Conservation (phyloP, 2,888 invertebrate genomes). For the Formica aserva region DNA sequence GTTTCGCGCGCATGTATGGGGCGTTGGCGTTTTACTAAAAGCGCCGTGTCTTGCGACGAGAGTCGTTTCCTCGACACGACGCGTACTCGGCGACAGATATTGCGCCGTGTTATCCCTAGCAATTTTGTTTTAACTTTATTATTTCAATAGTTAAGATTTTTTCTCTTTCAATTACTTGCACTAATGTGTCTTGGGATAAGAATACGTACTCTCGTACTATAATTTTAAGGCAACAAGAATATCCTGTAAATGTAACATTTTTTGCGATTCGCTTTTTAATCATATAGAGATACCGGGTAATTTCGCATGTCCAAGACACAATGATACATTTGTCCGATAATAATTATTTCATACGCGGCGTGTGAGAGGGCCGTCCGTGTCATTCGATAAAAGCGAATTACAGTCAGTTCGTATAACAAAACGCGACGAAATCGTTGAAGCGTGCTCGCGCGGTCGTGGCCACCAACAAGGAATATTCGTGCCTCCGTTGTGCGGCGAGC, state of each 20-base stretch:
- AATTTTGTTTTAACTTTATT: neutral
- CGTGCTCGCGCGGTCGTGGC: slow-evolving; percentile 30
- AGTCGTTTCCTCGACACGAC: slow-evolving; percentile 40
- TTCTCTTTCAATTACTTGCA: neutral
- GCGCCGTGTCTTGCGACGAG: slow-evolving; percentile 46
- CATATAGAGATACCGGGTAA: neutral
- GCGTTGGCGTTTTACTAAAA: slow-evolving; percentile 53
- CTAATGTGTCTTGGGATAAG: neutral
- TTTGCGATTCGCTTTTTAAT: neutral
- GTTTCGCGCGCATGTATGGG: slow-evolving; percentile 51
- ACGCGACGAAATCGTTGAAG: slow-evolving; percentile 2
- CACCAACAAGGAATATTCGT: slow-evolving; percentile 37
- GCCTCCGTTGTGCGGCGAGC: slow-evolving; percentile 29
- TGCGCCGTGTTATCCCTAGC: neutral
- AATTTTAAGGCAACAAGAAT: neutral
- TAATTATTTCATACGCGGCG: slow-evolving; percentile 25
- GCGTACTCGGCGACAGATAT: slow-evolving; percentile 22
- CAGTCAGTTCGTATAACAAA: slow-evolving; percentile 18
- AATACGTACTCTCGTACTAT: neutral
- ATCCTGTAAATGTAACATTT: too few species aligned
- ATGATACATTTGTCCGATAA: slow-evolving; percentile 16
- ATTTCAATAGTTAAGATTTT: neutral
- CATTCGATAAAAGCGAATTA: slow-evolving; percentile 49
- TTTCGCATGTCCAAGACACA: slow-evolving; percentile 11
- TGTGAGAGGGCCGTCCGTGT: slow-evolving; percentile 21